A percentile compares a stretch with the other conserved stretches of the same genome.
Evolutionary conservation across 1,140 invertebrate genomes (phyloP).

Genomic region (Hypothenemus hampei): DNA sequence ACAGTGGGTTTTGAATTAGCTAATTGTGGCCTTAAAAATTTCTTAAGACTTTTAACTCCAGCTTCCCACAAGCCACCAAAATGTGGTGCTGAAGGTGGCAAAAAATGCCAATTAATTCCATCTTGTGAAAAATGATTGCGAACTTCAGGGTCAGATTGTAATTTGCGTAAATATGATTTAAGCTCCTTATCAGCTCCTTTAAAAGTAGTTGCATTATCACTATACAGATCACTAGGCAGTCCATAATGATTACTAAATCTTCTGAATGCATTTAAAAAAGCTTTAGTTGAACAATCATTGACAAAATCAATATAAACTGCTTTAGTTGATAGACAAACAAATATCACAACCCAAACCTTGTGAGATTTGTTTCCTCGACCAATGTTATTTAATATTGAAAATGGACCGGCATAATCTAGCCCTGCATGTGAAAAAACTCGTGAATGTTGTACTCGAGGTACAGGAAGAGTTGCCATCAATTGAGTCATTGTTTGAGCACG

Average conservation of each 20-base stretch:
- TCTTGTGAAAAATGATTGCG: too few species aligned
- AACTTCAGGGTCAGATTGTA: too few species aligned
- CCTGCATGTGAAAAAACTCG: slow-evolving; percentile 11
- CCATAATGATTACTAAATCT: slow-evolving; percentile 45
- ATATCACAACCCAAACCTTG: slow-evolving; percentile 44
- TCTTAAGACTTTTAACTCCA: too few species aligned
- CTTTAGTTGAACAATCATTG: slow-evolving; percentile 38
- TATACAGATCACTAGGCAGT: slow-evolving; percentile 12
- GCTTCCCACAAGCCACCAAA: too few species aligned
- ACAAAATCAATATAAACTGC: slow-evolving; percentile 48
- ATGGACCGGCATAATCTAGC: slow-evolving; percentile 26
- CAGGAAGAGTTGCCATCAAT: slow-evolving; percentile 22
- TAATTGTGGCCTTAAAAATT: too few species aligned
- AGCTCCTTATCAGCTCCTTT: slow-evolving; percentile 9
- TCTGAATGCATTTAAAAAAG: slow-evolving; percentile 41
- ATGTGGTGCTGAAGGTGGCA: too few species aligned
- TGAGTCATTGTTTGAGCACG: slow-evolving; percentile 1
- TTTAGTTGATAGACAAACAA: slow-evolving; percentile 42
- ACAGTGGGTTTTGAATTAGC: too few species aligned
- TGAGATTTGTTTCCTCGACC: slow-evolving; percentile 9
- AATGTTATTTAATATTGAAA: slow-evolving; percentile 10
- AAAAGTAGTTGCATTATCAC: slow-evolving; percentile 24
- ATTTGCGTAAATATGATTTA: too few species aligned
- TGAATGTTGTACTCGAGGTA: neutral
- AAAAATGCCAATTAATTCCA: too few species aligned